Percentiles rank a stretch among this genome's conserved stretches.
phyloP scores from a whole-genome alignment of 2,888 invertebrate species.

The Volucella zonaria region DNA sequence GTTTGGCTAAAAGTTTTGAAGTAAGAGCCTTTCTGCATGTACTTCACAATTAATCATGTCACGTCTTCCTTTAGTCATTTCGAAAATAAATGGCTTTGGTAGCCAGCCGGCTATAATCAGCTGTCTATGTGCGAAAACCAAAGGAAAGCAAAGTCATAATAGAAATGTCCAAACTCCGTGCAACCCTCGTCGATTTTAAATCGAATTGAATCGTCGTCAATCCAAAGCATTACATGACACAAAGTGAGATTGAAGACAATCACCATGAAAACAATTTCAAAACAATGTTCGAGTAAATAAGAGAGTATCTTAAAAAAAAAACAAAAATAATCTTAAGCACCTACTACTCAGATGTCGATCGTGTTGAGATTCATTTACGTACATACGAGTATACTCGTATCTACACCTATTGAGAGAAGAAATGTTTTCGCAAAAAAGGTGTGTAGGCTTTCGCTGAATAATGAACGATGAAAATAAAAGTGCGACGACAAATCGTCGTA shows the following conservation, averaged over 20 bases:
- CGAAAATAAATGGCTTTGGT: conserved; percentile 36
- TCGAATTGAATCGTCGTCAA: conserved; percentile 27
- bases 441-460: conserved; percentile 52
- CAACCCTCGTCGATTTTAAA: conserved; percentile 9
- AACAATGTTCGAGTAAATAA: conserved; percentile 21
- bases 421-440: conserved; percentile 33
- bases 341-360: conserved; percentile 10
- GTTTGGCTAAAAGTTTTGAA: conserved; percentile 32
- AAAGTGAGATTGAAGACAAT: conserved; percentile 14
- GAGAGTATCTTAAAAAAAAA: not conserved
- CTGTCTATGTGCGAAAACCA: not conserved
- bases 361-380: conserved; percentile 13
- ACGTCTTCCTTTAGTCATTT: conserved; percentile 46
- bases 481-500: no score
- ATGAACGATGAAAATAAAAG: conserved; percentile 26
- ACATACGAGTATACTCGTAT: not conserved
- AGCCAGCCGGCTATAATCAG: conserved; percentile 34
- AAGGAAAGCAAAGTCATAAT: conserved; percentile 11
- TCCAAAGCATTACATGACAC: conserved; percentile 36
- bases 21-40: not conserved
- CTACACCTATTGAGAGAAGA: not conserved
- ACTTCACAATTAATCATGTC: conserved; percentile 58
- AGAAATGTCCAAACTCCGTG: conserved; percentile 8
- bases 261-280: conserved; percentile 20
- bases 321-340: not conserved